phyloP scores from a whole-genome alignment of 2,888 invertebrate genomes.

The Baccha elongata region DNA sequence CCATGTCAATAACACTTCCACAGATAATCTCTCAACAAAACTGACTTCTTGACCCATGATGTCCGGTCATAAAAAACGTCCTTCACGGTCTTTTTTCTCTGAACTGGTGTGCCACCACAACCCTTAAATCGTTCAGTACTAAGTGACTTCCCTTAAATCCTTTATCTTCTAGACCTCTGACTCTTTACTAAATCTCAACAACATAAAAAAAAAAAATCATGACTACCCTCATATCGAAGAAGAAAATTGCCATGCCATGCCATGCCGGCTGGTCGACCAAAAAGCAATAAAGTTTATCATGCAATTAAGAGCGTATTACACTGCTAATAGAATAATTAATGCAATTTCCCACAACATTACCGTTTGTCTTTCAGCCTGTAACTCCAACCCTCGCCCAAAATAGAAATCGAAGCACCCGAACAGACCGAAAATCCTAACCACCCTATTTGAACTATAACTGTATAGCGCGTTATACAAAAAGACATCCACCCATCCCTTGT shows the following conservation, averaged over 20 bases:
- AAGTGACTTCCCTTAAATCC: conserved; percentile 25
- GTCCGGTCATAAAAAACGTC: background rate
- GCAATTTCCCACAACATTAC: conserved; percentile 83
- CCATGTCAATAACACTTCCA: conserved; percentile 6
- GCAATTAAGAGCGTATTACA: conserved; percentile 83
- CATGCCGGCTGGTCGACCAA: conserved; percentile 68
- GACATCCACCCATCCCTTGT: conserved; percentile 23
- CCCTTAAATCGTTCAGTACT: background rate
- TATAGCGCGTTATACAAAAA: conserved; percentile 10
- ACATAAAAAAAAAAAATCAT: background rate
- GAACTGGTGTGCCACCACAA: background rate
- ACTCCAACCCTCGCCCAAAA: conserved; percentile 53
- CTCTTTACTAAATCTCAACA: background rate
- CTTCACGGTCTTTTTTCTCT: conserved; percentile 13
- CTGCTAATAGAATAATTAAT: conserved; percentile 83
- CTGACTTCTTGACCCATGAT: conserved; percentile 38
- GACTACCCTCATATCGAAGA: background rate
- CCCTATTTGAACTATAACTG: conserved; percentile 50
- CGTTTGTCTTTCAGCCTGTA: conserved; percentile 67
- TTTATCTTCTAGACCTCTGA: background rate
- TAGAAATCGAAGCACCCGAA: conserved; percentile 61
- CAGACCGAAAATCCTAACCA: conserved; percentile 78
- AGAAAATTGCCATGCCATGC: conserved; percentile 5
- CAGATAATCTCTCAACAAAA: conserved; percentile 49
- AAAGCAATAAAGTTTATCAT: conserved; percentile 83